Base-by-base conservation (phyloP, 2,797 vertebrate genomes). In the Distichodus sexfasciatus region DNA sequence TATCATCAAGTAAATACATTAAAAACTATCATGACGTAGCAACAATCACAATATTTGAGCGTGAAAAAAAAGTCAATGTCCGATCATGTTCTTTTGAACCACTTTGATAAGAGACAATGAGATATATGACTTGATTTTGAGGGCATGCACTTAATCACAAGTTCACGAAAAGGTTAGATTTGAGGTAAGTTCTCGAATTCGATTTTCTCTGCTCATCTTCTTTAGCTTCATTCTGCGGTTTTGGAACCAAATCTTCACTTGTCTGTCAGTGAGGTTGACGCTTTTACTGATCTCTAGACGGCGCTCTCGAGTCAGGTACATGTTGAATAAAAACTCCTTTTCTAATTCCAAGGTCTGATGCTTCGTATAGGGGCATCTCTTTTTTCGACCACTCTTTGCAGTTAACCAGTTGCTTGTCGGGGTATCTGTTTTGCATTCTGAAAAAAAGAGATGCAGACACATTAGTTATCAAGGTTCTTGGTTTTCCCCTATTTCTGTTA, bases 221-320 rank as follows among this genome's bases (percentile, higher is more conserved):
- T 99, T 99, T 80, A 99, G 94, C 83, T 99, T 99, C 97, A 99
- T 99, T 89, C 97, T 94, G 91, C 97, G 97, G 93, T 99, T 99
- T 90, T 99, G 97, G 89, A 99, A 99, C 97, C 97, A 99, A 86
- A 99, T 99, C 93, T 99, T 99, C 90, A 98, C 97, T 94, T 99
- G 97, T 87, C 97, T 94, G 93, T 99, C 97, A 90, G 93, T 96
- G 89, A 99, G 95, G 93, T 98, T 97, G 89, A 99, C 96, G 86
- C 96, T 92, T 92, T 96, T 92, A 94, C 96, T 98, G 94, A 99
- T 99, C 96, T 99, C 97, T 94, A 99, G 95, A 91, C 97, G 97
- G 95, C 97, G 97, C 96, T 99, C 97, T 91, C 97, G 95, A 91
- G 95, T 99, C 92, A 99, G 94, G 90, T 99, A 99, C 97, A 99